phyloP scores from a whole-genome alignment of 2,888 invertebrate genomes.

The Scaptomyza flava region DNA sequence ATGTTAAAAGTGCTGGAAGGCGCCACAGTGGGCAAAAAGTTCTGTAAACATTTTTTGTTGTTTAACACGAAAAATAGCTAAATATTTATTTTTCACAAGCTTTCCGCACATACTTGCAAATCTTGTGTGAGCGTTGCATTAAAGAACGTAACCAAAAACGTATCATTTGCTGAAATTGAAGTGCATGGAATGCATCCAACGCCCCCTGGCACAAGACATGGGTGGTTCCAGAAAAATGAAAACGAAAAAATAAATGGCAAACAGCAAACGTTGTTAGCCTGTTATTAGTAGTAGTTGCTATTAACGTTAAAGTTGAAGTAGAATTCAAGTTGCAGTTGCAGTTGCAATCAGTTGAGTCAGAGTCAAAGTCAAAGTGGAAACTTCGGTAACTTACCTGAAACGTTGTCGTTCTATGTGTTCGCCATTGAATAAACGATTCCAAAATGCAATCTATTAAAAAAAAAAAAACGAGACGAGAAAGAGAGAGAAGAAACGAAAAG shows the following conservation, averaged over 20 bases:
- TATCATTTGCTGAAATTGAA: constrained; percentile 15
- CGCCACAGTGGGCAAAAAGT: neutral
- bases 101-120: neutral
- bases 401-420: constrained; percentile 85
- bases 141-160: constrained; percentile 10
- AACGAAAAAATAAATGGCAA: neutral
- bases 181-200: constrained; percentile 14
- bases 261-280: constrained; percentile 30
- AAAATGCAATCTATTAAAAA: constrained; percentile 87
- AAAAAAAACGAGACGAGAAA: constrained; percentile 75
- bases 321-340: neutral
- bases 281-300: constrained; percentile 40
- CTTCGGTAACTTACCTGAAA: constrained; percentile 86
- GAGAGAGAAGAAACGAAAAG: constrained; percentile 13
- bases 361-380: constrained; percentile 4
- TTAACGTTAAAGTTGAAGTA: constrained; percentile 1
- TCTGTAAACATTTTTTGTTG: too few species aligned
- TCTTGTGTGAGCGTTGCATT: neutral
- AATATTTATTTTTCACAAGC: neutral
- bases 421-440: constrained; percentile 86
- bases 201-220: constrained; percentile 61
- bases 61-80: neutral
- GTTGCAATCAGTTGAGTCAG: neutral
- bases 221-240: constrained; percentile 42
- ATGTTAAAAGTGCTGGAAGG: neutral